Conservation (phyloP, 2,113 vertebrate species). For the Theristicus caerulescens region DNA sequence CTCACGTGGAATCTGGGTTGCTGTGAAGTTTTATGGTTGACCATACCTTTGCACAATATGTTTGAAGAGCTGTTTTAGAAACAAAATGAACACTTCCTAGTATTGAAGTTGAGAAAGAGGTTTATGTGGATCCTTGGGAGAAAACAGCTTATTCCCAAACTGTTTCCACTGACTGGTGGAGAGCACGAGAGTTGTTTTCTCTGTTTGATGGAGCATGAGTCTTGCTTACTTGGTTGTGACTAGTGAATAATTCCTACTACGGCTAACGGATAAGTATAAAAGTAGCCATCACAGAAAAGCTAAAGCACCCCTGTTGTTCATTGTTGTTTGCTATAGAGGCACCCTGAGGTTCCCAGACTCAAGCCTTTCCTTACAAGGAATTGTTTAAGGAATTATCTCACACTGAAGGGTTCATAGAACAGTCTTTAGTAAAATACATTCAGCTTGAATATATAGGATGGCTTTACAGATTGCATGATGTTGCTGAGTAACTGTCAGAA, state of each 20-base stretch:
- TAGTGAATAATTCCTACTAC: not conserved
- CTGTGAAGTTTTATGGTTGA: not conserved
- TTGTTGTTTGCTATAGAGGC: not conserved
- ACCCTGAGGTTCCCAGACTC: not conserved
- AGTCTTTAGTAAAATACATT: not conserved
- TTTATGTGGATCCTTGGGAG: not conserved
- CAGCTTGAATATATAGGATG: not conserved
- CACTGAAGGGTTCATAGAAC: not conserved
- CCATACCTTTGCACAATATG: not conserved
- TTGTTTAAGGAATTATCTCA: not conserved
- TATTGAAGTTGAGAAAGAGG: not conserved
- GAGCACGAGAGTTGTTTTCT: not conserved
- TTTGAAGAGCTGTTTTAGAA: not conserved
- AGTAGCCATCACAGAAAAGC: not conserved
- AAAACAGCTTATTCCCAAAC: not conserved
- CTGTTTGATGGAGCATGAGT: not conserved
- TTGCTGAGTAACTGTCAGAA: not conserved
- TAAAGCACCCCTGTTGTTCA: not conserved
- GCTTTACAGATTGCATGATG: not conserved
- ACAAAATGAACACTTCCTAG: not conserved
- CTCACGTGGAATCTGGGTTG: accelerated
- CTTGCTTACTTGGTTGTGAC: not conserved
- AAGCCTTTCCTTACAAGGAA: not conserved
- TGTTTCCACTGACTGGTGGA: not conserved
- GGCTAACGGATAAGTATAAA: not conserved